These are phyloP conservation scores for Himalopsyche japonica DNA, from an alignment of 2,888 invertebrate genomes.

Conservation along the genomic window DNA sequence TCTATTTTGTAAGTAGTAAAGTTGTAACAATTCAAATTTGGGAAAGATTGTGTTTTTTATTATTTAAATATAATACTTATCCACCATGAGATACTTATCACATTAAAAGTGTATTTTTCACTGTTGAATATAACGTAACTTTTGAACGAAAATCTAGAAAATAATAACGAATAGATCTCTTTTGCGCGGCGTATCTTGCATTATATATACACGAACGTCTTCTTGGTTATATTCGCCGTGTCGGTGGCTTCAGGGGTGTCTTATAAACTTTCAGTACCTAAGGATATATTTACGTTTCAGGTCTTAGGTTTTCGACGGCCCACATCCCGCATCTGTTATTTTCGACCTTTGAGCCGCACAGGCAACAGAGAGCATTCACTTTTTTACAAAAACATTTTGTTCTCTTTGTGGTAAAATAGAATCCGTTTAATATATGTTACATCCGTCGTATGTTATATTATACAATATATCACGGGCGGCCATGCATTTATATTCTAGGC, in stretches of 20 bases:
- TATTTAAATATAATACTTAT: no score
- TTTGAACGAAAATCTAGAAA: no score
- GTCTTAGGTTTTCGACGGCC: neutral
- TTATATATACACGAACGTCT: neutral
- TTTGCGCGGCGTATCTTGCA: neutral
- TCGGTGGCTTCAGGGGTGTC: neutral
- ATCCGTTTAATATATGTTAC: neutral
- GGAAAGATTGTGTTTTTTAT: no score
- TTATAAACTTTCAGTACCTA: neutral
- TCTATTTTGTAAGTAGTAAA: neutral
- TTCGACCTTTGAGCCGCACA: neutral
- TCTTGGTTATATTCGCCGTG: neutral
- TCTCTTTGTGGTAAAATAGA: neutral
- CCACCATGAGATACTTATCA: no score
- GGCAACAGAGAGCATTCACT: neutral
- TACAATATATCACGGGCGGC: no score
- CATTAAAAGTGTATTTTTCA: no score
- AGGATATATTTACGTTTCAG: neutral
- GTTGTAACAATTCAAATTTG: no score
- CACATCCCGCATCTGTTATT: neutral
- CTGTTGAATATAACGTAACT: no score
- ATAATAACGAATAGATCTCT: no score
- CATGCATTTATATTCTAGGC: no score
- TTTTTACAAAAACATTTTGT: neutral
- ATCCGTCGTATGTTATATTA: no score